Base-by-base conservation (phyloP, 2,113 vertebrate species). In the Neogobius melanostomus region DNA sequence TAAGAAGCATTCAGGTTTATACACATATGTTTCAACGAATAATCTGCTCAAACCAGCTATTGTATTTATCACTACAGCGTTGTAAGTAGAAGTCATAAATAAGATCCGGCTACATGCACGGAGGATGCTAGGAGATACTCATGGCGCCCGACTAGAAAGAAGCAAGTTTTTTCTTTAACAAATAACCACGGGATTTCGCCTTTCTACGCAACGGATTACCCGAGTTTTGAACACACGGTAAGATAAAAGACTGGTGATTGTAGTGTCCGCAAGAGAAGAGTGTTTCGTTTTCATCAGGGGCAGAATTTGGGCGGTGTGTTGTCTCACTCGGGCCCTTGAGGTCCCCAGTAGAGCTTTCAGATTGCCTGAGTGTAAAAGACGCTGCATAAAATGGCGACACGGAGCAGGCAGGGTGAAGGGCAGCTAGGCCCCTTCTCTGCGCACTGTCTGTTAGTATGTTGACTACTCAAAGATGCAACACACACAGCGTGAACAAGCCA, bases 141-240 rank as follows among this genome's bases (percentile, higher is more conserved):
- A 92, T 93, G 91, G 92, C 92, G 93, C 90, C 93, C 91, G 91
- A 91, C 89, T 92, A 93, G 92, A 94, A 93, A 79, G 89, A 91
- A 85, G 82, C 74, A 82, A 89, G 83, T 77, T 88, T 88, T 87
- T 86, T 81, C 82, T 71, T 79, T 81, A 82, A 81, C 82, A 80
- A 81, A 80, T 74, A 65, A 49, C 60, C 79, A 59, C 66, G 74
- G 68, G 56, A 51, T 84, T 84, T 69, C 73, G 78, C 68, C 74
- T 64, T 14, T 72, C 76, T 62, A 72, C 61, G 43, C 68, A 50
- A 5, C 57, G 43, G 64, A 73, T 83, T 49, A 69, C 69, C 53
- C n/a, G 45, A 66, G 49, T 47, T 69, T 61, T 74, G 68, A 59
- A 85, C 65, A 83, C 17, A 85, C 66, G 92, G 92, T 93, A 91